Evolutionary conservation across 2,797 vertebrate genomes (phyloP).

Genomic region (Mormyrus hasselquistii): DNA sequence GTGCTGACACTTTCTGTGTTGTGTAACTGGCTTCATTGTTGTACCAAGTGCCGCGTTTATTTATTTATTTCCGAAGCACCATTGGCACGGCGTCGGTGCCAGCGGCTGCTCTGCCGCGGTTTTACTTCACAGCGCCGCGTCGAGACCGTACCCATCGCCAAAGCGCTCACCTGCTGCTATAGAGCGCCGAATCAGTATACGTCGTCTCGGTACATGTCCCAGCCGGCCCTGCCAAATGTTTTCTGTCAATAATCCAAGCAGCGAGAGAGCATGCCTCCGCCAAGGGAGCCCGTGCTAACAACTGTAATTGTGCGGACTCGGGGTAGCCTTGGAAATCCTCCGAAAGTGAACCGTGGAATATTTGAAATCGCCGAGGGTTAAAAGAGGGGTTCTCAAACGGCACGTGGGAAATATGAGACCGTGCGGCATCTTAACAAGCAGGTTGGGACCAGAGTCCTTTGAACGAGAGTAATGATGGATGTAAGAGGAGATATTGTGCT

Average conservation of each 20-base stretch:
- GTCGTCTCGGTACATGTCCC: neutral
- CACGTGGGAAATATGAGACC: conserved; percentile 46
- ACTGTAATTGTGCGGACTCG: conserved; percentile 54
- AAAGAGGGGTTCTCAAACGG: conserved; percentile 31
- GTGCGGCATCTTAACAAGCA: conserved; percentile 54
- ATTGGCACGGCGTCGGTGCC: neutral
- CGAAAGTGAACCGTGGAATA: conserved; percentile 61
- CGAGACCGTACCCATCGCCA: neutral
- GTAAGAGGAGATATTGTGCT: conserved; percentile 57
- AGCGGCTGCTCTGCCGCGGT: neutral
- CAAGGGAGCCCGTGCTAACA: conserved; percentile 57
- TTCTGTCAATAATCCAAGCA: conserved; percentile 9
- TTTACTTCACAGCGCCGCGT: neutral
- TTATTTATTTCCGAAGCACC: neutral
- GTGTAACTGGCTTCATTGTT: conserved; percentile 9
- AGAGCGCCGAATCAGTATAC: neutral
- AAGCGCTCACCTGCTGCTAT: conserved; percentile 48
- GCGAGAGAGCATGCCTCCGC: conserved; percentile 48
- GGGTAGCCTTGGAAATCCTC: conserved; percentile 48
- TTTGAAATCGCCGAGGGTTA: conserved; percentile 57
- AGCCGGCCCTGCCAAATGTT: conserved; percentile 40
- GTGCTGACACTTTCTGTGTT: conserved; percentile 9
- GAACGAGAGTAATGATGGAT: conserved; percentile 58
- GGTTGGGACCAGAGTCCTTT: conserved; percentile 40
- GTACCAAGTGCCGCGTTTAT: neutral